Conservation (phyloP, 2,797 vertebrate genomes). For the Allochrocebus solatus region DNA sequence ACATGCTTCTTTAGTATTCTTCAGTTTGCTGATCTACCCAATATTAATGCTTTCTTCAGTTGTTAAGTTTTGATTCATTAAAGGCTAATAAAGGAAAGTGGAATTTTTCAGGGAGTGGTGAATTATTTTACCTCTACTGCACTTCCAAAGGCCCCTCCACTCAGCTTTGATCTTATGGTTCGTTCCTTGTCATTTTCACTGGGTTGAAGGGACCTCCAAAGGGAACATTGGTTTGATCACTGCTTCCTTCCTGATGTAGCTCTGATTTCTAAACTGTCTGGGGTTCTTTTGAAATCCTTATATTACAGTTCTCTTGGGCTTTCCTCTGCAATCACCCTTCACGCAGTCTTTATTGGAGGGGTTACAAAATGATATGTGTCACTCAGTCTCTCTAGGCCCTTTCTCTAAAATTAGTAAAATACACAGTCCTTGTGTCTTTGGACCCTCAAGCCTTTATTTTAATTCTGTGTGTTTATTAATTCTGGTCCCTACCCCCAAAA, state of each 20-base stretch:
- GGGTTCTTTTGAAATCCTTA: slow-evolving; percentile 22
- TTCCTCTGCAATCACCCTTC: neutral
- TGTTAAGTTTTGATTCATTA: neutral
- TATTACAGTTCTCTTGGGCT: neutral
- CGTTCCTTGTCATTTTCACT: neutral
- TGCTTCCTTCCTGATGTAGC: slow-evolving; percentile 24
- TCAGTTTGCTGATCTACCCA: neutral
- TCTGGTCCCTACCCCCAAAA: neutral
- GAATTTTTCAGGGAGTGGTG: neutral
- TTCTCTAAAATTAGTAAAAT: slow-evolving; percentile 46
- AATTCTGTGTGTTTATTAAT: neutral
- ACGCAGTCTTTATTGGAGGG: neutral
- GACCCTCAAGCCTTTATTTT: neutral
- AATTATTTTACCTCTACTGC: neutral
- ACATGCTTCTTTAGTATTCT: neutral
- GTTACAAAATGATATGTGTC: neutral
- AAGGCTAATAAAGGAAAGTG: neutral
- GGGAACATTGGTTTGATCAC: neutral
- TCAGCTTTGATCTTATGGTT: neutral
- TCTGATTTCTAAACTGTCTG: neutral
- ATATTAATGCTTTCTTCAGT: neutral
- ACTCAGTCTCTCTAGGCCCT: neutral
- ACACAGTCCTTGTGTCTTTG: neutral
- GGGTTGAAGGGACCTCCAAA: neutral
- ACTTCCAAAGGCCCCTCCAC: neutral